phyloP scores from a whole-genome alignment of 2,113 vertebrate species.

The Dipodomys merriami region DNA sequence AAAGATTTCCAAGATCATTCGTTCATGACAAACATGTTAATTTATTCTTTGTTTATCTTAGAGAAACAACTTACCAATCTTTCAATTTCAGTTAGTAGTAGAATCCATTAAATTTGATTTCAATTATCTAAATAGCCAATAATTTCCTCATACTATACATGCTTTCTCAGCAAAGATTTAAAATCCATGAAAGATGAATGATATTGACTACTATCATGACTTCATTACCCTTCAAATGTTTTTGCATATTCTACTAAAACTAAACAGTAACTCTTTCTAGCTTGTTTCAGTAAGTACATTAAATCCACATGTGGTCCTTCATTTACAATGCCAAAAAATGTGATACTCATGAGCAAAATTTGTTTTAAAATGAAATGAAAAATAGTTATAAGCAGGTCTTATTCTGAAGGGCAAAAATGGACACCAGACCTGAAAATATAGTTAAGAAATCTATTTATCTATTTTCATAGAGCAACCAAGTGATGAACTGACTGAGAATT shows the following conservation, averaged over 20 bases:
- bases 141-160: slow-evolving; percentile 63
- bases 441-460: neutral
- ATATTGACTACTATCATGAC: slow-evolving; percentile 33
- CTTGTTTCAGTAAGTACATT: neutral
- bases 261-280: neutral
- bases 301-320: neutral
- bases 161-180: slow-evolving; percentile 70
- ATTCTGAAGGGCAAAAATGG: neutral
- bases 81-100: slow-evolving; percentile 68
- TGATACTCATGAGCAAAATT: neutral
- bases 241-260: slow-evolving; percentile 2
- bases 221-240: slow-evolving; percentile 48
- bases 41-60: slow-evolving; percentile 62
- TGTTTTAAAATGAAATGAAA: neutral
- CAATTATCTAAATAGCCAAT: slow-evolving; percentile 74
- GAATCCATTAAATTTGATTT: slow-evolving; percentile 72
- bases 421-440: neutral
- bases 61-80: slow-evolving; percentile 60
- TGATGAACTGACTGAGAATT: neutral
- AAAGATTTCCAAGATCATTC: neutral
- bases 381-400: neutral
- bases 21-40: slow-evolving; percentile 57
- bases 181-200: slow-evolving; percentile 54
- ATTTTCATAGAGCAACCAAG: neutral
- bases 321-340: neutral